Evolutionary conservation across 2,797 vertebrate genomes (phyloP).

Genomic region (Tokudaia tokunoshimensis): DNA sequence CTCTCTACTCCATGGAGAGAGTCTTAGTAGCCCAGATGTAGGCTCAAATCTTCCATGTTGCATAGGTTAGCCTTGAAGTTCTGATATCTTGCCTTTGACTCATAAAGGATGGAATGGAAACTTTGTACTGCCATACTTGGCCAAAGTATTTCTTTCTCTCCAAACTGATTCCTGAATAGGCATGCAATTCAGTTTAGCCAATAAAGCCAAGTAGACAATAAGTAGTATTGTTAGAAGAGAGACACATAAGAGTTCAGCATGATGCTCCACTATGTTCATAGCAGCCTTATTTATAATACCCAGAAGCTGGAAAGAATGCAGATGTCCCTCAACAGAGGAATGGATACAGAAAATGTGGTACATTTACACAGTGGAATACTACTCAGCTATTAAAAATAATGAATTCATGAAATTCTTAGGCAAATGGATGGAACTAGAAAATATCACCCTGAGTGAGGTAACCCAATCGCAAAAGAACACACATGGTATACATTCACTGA

Average conservation of each 20-base stretch:
- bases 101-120: background rate
- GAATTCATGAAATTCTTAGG: too few species aligned
- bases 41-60: background rate
- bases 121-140: background rate
- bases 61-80: background rate
- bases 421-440: too few species aligned
- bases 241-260: background rate
- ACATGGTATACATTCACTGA: too few species aligned
- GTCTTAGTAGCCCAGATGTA: background rate
- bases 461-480: too few species aligned
- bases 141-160: background rate
- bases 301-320: too few species aligned
- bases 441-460: too few species aligned
- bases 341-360: too few species aligned
- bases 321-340: too few species aligned
- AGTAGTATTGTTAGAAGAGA: background rate
- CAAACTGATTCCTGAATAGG: background rate
- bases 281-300: too few species aligned
- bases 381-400: too few species aligned
- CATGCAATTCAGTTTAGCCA: background rate
- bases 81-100: background rate
- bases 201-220: constrained; percentile 24
- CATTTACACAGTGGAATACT: too few species aligned
- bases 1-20: background rate
- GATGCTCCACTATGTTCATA: background rate